Evolutionary conservation across 2,888 invertebrate genomes (phyloP), one percentile per base, ranked within the genome.

Genomic region (Zhuqinia jingwanae): DNA sequence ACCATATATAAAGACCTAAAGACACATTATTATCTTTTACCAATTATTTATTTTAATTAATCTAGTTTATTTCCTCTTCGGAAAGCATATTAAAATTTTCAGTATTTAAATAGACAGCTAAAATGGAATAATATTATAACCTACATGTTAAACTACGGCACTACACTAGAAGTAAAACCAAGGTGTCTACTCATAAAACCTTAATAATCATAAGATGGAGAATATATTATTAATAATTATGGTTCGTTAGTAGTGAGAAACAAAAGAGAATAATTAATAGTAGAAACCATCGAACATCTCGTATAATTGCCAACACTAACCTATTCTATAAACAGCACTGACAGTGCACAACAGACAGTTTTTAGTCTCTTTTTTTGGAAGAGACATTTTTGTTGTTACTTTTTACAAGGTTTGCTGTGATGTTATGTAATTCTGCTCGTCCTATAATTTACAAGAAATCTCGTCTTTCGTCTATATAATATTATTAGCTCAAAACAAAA

Each of bases 111-210:
- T n/a, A 79, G 53, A 79, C 45, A 65, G 65, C 53, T 79, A 68
- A 68, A 65, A 20, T 79, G 79, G 68, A 79, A 65, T 36, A 27
- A 80, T 2, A 65, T 60, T 73, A 50, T 60, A 20, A 56, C 8
- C 45, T 79, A 79, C 15, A n/a, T n/a, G 47, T 25, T 27, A 65
- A n/a, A n/a, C n/a, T n/a, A n/a, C n/a, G n/a, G n/a, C n/a, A n/a
- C 17, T 50, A 47, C n/a, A 11, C 36, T 58, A 56, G 50, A 82
- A 36, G 58, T 82, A 83, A 83, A 81, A 65, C 22, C 25, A 73
- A 60, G 73, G 50, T 75, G 42, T 82, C 82, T 82, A 82, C 22
- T 6, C 17, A 53, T 81, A 81, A 56, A 81, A 70, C 53, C 17
- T 25, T 65, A 13, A 27, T 45, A 6, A 25, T 50, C 45, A 42